Percentiles rank a stretch among this genome's conserved stretches.
Evolutionary conservation across 2,797 vertebrate species (phyloP).

Genomic region (Rhincodon typus): DNA sequence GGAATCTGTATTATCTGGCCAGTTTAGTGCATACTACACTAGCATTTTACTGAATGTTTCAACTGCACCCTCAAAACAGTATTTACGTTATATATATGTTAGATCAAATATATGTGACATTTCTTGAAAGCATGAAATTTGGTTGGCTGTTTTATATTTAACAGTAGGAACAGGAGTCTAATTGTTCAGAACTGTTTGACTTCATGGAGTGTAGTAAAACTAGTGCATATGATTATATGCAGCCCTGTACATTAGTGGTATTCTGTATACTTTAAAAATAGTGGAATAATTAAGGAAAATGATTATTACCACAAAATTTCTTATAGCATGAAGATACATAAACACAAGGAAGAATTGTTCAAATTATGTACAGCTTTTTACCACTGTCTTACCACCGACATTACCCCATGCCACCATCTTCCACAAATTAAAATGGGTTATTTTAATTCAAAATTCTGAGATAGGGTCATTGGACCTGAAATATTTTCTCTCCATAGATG

Average conservation of each 20-base stretch:
- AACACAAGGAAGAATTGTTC: too few species aligned
- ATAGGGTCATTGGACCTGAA: too few species aligned
- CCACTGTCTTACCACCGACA: too few species aligned
- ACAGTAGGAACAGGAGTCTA: background rate
- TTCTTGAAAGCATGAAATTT: background rate
- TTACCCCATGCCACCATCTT: too few species aligned
- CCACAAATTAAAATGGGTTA: too few species aligned
- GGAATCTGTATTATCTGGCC: background rate
- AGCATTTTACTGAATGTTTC: background rate
- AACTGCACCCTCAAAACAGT: background rate
- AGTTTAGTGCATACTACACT: background rate
- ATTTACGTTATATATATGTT: background rate
- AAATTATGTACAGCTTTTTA: too few species aligned
- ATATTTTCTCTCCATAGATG: too few species aligned
- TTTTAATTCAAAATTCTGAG: background rate
- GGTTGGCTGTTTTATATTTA: background rate
- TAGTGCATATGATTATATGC: background rate
- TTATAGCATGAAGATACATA: background rate
- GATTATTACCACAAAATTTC: background rate
- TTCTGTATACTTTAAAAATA: background rate
- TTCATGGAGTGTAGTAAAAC: background rate
- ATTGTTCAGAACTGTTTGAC: background rate
- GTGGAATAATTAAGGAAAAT: background rate
- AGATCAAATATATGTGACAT: too few species aligned
- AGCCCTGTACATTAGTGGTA: background rate